Evolutionary conservation across 2,797 vertebrate genomes (phyloP).

Genomic region (Microctenopoma lineatum): DNA sequence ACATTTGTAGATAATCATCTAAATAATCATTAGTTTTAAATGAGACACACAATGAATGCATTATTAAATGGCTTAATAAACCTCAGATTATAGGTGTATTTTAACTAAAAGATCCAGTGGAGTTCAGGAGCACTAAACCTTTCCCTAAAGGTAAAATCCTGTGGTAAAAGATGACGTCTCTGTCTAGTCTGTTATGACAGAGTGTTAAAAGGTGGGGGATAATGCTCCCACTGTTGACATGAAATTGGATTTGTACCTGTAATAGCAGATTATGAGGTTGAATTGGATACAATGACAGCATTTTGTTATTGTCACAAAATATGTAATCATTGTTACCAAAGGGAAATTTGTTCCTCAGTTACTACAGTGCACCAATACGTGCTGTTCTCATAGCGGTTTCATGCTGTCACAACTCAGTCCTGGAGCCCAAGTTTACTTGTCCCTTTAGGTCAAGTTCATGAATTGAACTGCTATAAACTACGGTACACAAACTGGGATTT

Average conservation of each 20-base stretch:
- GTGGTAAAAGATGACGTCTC: not conserved
- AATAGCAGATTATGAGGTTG: conserved; percentile 47
- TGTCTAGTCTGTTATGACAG: conserved; percentile 40
- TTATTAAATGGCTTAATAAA: not conserved
- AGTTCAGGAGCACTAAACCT: not conserved
- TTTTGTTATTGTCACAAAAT: conserved; percentile 33
- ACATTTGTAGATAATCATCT: no score
- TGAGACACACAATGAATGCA: not conserved
- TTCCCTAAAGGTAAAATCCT: not conserved
- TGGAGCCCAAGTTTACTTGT: not conserved
- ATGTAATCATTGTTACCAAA: conserved; percentile 9
- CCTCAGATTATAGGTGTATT: not conserved
- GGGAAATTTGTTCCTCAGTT: conserved; percentile 8
- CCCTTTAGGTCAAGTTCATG: not conserved
- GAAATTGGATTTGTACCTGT: conserved; percentile 53
- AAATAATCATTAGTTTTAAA: no score
- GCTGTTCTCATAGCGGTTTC: not conserved
- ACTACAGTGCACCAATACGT: not conserved
- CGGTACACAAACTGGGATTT: not conserved
- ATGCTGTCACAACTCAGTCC: conserved; percentile 7
- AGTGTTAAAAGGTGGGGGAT: conserved; percentile 39
- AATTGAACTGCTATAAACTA: not conserved
- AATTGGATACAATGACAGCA: conserved; percentile 37
- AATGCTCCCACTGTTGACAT: conserved; percentile 45
- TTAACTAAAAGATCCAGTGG: not conserved